phyloP scores from a whole-genome alignment of 2,113 vertebrate genomes.

The Notechis scutatus region DNA sequence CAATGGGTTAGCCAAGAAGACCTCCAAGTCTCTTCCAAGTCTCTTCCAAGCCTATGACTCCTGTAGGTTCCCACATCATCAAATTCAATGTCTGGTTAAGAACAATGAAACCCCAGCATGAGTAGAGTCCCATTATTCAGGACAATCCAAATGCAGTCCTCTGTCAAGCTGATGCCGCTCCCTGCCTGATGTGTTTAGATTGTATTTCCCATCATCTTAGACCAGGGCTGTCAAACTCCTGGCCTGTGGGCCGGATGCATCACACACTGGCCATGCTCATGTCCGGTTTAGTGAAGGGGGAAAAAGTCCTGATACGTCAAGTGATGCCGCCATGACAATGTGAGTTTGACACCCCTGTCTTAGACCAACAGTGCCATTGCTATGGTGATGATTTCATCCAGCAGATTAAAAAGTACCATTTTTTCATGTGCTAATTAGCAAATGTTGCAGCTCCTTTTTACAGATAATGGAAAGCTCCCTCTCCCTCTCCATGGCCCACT shows the following conservation, averaged over 20 bases:
- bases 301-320: too few relatives aligned
- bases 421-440: neutral
- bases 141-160: neutral
- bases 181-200: neutral
- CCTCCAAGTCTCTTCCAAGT: neutral
- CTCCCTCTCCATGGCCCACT: neutral
- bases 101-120: neutral
- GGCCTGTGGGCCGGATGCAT: too few relatives aligned
- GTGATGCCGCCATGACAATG: accelerated
- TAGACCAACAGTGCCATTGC: neutral
- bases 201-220: neutral
- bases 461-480: neutral
- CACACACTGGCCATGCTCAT: too few relatives aligned
- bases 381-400: neutral
- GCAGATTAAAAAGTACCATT: neutral
- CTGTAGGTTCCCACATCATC: neutral
- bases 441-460: neutral
- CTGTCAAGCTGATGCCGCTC: neutral
- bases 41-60: neutral
- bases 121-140: neutral
- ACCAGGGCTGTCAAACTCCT: neutral
- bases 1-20: neutral
- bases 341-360: too few relatives aligned
- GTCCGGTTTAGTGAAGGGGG: too few relatives aligned
- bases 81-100: neutral